Conservation (phyloP, 1,140 invertebrate genomes). For the Drosophila lacteicornis region DNA sequence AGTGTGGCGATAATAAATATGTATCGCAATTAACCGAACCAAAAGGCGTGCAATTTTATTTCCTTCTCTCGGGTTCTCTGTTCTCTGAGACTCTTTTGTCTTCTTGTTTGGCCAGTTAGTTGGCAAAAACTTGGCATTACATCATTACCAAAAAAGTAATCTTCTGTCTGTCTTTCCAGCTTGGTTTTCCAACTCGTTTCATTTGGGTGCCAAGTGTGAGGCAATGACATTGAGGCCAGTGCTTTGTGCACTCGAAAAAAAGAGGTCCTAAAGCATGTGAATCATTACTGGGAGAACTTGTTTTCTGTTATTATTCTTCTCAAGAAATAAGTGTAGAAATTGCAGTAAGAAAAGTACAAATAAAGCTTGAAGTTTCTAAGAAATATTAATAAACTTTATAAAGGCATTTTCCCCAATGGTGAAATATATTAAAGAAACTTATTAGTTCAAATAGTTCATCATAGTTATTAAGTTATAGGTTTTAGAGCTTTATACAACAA, state of each 20-base stretch:
- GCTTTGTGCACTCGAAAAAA: slow-evolving; percentile 28
- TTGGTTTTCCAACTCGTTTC: slow-evolving; percentile 44
- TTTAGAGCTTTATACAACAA: too few species aligned
- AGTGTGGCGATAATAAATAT: slow-evolving; percentile 31
- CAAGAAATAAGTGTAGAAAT: neutral
- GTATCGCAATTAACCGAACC: slow-evolving; percentile 61
- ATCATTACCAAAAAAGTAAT: slow-evolving; percentile 52
- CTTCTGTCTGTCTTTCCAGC: slow-evolving; percentile 5
- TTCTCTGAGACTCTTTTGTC: slow-evolving; percentile 17
- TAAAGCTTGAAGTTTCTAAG: neutral
- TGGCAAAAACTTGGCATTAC: slow-evolving; percentile 57
- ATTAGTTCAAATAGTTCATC: too few species aligned
- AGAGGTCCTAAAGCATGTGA: slow-evolving; percentile 4
- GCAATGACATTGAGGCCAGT: slow-evolving; percentile 62
- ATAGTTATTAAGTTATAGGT: too few species aligned
- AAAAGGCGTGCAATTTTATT: slow-evolving; percentile 73
- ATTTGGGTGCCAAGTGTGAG: slow-evolving; percentile 49
- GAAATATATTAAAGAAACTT: neutral
- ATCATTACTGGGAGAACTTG: slow-evolving; percentile 5
- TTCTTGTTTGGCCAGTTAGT: slow-evolving; percentile 44
- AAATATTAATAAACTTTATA: neutral
- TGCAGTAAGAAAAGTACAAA: neutral
- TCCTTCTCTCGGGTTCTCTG: slow-evolving; percentile 11
- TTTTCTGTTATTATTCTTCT: neutral
- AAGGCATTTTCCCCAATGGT: too few species aligned